Conservation (phyloP, 2,797 vertebrate genomes). For the Sciurus carolinensis region DNA sequence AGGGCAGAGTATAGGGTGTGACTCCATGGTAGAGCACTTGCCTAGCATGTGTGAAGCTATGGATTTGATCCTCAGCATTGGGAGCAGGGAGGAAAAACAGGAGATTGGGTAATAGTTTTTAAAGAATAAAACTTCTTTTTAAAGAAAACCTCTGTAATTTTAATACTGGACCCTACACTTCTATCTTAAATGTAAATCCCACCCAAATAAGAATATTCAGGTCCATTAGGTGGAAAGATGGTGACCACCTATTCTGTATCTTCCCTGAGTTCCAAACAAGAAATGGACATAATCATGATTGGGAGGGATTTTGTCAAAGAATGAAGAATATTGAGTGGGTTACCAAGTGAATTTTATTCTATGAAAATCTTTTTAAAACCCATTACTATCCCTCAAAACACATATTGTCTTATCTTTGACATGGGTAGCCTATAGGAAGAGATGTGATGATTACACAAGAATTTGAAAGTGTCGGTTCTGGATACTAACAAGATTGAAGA, state of each 20-base stretch:
- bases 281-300: conserved; percentile 5
- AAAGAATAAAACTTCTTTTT: conserved; percentile 48
- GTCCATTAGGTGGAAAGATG: conserved; percentile 8
- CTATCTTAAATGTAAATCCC: neutral
- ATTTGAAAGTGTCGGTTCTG: neutral
- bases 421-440: neutral
- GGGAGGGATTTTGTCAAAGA: conserved; percentile 47
- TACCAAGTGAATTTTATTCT: conserved; percentile 22
- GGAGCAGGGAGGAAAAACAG: neutral
- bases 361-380: neutral
- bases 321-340: conserved; percentile 1
- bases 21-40: neutral
- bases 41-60: neutral
- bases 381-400: neutral
- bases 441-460: neutral
- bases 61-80: neutral
- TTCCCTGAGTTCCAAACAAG: conserved; percentile 48
- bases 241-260: conserved; percentile 55
- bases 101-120: conserved; percentile 35
- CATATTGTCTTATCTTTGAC: neutral
- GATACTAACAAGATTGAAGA: neutral
- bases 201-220: neutral
- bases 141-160: neutral
- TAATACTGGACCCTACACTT: neutral
- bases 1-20: neutral